Evolutionary conservation across 92 coral and sea anemone species (phyloP).

Genomic region (Metridium senile): DNA sequence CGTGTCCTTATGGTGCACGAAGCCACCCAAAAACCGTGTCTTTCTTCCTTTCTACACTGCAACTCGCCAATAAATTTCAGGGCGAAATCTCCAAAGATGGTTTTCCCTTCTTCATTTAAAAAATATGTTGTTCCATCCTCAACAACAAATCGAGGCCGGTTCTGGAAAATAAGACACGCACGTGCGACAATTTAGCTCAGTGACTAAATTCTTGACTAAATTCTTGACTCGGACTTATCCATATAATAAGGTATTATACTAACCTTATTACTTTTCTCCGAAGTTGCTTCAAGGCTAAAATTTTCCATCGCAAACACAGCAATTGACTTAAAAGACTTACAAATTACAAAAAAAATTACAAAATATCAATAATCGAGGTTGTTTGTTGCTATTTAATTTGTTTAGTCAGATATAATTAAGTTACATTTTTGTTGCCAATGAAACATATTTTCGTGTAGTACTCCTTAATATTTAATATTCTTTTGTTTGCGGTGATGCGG

Average conservation of each 20-base stretch:
- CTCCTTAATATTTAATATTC: too few species aligned
- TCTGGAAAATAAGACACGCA: neutral
- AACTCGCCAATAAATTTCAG: constrained; percentile 22
- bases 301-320: neutral
- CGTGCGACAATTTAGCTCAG: neutral
- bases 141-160: neutral
- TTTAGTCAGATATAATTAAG: too few species aligned
- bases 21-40: constrained; percentile 34
- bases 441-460: too few species aligned
- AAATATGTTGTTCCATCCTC: constrained; percentile 25
- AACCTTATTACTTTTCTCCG: neutral
- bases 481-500: too few species aligned
- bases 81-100: constrained; percentile 28
- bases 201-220: neutral
- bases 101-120: constrained; percentile 5
- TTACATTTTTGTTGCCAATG: too few species aligned
- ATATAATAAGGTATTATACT: neutral
- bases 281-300: neutral
- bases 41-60: constrained; percentile 8
- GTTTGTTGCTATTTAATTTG: too few species aligned
- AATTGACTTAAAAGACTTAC: too few species aligned
- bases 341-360: too few species aligned
- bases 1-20: constrained; percentile 9
- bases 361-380: too few species aligned
- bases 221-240: neutral